Percentiles rank a stretch among this genome's conserved stretches.
These are phyloP conservation scores for Ailurus styani DNA, from an alignment of 2,113 vertebrate genomes.

Conservation along the genomic window DNA sequence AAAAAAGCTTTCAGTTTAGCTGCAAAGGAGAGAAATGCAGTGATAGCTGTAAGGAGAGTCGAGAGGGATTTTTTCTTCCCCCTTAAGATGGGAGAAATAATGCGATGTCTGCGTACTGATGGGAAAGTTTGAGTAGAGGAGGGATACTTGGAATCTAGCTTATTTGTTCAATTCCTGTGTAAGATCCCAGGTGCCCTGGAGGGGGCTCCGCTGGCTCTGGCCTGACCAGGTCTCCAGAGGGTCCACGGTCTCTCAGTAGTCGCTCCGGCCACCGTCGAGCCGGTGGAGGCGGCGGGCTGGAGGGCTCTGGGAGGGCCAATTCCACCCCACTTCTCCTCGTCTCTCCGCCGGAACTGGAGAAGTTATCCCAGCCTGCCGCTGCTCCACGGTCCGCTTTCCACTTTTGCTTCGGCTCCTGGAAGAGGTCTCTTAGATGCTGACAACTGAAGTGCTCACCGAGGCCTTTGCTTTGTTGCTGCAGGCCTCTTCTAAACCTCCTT, in stretches of 20 bases:
- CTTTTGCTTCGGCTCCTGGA: not conserved
- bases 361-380: too few species aligned
- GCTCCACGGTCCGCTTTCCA: too few species aligned
- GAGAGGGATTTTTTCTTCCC: not conserved
- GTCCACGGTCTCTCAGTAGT: accelerated
- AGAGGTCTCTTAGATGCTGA: too few species aligned
- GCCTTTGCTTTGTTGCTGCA: not conserved
- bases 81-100: not conserved
- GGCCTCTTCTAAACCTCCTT: not conserved
- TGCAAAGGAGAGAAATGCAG: not conserved
- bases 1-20: not conserved
- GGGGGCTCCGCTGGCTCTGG: accelerated
- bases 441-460: accelerated
- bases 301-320: accelerated
- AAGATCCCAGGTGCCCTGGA: accelerated
- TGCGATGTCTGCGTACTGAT: not conserved
- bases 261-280: accelerated
- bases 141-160: not conserved
- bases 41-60: not conserved
- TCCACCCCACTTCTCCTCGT: accelerated
- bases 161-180: not conserved
- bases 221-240: accelerated
- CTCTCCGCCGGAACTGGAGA: accelerated
- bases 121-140: not conserved
- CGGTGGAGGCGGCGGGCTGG: accelerated